Evolutionary conservation across 1,140 invertebrate species (phyloP).

Genomic region (Paraescarpia echinospica): DNA sequence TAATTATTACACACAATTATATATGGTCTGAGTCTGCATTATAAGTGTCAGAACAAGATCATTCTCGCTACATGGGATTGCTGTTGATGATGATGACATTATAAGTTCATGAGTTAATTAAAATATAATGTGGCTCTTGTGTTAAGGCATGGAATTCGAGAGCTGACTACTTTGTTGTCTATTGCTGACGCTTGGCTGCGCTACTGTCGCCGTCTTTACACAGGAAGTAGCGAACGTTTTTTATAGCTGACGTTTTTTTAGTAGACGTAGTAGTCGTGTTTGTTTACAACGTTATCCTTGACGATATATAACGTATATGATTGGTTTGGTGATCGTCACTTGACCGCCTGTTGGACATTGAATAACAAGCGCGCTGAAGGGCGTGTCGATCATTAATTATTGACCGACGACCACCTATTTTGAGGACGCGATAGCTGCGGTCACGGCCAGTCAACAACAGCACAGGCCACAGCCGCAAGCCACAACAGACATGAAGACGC

Average conservation of each 20-base stretch:
- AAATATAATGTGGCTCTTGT: too few species aligned
- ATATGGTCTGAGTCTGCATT: too few species aligned
- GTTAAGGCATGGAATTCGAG: too few species aligned
- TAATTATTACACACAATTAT: too few species aligned
- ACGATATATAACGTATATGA: neutral
- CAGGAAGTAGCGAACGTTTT: neutral
- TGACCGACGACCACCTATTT: neutral
- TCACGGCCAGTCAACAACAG: neutral
- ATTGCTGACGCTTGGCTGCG: neutral
- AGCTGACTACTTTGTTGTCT: neutral
- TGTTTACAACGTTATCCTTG: neutral
- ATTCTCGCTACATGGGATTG: too few species aligned
- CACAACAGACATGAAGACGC: neutral
- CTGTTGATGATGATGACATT: too few species aligned
- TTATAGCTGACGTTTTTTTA: neutral
- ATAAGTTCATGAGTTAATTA: too few species aligned
- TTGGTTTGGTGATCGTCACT: neutral
- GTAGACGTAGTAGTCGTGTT: neutral
- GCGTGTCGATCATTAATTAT: neutral
- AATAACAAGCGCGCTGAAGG: neutral
- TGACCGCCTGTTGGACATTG: neutral
- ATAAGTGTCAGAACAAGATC: too few species aligned
- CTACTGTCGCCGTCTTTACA: neutral
- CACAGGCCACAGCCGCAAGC: neutral
- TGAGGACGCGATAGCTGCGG: neutral